Percentiles rank a stretch among this genome's conserved stretches.
Evolutionary conservation across 53 echinoderm and acorn worm species (phyloP).

Genomic region (Apostichopus leukothele): DNA sequence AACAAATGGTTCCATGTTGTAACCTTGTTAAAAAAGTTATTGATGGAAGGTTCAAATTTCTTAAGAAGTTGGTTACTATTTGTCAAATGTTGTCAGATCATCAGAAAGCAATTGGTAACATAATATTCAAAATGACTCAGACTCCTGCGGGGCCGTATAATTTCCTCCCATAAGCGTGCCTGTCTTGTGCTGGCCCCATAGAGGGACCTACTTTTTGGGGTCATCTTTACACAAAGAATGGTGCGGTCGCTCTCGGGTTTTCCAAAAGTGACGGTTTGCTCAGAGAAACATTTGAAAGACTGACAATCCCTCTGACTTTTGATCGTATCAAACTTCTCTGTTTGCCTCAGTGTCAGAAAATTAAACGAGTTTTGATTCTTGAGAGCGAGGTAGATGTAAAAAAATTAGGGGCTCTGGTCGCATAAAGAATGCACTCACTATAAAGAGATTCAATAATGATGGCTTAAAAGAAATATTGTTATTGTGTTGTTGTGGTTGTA

Average conservation of each 20-base stretch:
- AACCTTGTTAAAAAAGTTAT: not conserved
- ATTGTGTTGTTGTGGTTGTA: too few species aligned
- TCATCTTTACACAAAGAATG: conserved; percentile 2
- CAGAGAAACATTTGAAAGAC: not conserved
- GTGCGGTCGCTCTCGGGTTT: not conserved
- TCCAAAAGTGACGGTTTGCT: not conserved
- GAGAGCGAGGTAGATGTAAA: too few species aligned
- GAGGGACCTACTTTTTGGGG: not conserved
- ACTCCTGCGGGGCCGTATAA: conserved; percentile 5
- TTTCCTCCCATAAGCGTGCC: not conserved
- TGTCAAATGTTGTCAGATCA: conserved; percentile 19
- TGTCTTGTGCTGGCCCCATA: conserved; percentile 21
- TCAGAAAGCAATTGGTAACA: conserved; percentile 29
- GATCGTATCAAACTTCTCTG: too few species aligned
- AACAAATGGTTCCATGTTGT: not conserved
- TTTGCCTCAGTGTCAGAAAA: too few species aligned
- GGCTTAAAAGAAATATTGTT: too few species aligned
- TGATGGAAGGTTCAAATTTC: not conserved
- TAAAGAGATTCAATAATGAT: too few species aligned
- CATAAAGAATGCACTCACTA: too few species aligned
- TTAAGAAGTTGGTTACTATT: conserved; percentile 13
- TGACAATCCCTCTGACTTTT: not conserved
- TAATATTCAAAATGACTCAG: conserved; percentile 17
- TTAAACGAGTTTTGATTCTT: too few species aligned
- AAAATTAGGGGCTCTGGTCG: too few species aligned